Conservation (phyloP, 2,888 invertebrate species). For the Lepidochrysops patricia region DNA sequence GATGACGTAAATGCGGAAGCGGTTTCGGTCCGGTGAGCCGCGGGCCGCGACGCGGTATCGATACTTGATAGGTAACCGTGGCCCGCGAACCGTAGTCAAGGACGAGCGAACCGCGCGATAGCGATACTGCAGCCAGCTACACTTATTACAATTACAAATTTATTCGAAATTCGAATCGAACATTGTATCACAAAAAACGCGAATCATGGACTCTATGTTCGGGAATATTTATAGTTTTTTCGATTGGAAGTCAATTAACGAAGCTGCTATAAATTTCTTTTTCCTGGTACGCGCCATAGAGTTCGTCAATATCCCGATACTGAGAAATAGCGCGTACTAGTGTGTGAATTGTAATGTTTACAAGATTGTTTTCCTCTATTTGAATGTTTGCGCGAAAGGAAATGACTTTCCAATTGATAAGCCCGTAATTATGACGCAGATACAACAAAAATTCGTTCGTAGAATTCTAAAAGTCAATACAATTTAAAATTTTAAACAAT, state of each 20-base stretch:
- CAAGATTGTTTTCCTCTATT: background rate
- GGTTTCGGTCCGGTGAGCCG: constrained; percentile 48
- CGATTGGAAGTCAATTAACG: background rate
- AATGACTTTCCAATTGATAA: constrained; percentile 1
- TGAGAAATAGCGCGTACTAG: constrained; percentile 1
- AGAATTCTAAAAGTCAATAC: background rate
- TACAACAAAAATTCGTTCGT: background rate
- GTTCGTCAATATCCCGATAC: constrained; percentile 6
- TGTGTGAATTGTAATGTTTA: background rate
- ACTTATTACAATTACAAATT: constrained; percentile 9
- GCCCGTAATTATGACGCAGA: background rate
- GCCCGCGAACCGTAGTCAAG: constrained; percentile 46
- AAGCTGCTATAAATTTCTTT: constrained; percentile 25
- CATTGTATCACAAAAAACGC: background rate
- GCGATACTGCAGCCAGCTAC: constrained; percentile 35
- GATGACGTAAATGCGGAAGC: constrained; percentile 55
- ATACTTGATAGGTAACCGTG: constrained; percentile 19
- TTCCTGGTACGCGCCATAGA: constrained; percentile 34
- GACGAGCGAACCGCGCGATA: constrained; percentile 43
- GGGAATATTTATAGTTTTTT: too few species aligned
- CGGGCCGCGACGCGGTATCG: constrained; percentile 22
- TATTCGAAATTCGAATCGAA: background rate
- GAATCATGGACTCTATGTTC: background rate
- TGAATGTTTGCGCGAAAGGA: background rate
- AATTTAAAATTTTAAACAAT: background rate